These are phyloP conservation scores for Sisor rabdophorus DNA, from an alignment of 2,113 vertebrate genomes.

Conservation along the genomic window DNA sequence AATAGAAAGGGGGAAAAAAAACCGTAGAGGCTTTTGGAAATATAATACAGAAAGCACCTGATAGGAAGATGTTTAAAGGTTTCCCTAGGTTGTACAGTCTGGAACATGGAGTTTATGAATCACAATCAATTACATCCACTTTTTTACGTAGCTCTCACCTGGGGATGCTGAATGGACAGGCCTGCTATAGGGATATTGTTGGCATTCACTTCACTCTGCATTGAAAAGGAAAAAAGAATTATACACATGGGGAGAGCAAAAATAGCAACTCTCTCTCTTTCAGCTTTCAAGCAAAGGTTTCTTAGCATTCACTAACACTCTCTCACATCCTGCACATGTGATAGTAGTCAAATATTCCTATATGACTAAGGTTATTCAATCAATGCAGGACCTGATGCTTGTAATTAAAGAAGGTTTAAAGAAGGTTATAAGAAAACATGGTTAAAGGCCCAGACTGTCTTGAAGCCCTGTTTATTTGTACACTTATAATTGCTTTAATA, in stretches of 20 bases:
- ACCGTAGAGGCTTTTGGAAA: background rate
- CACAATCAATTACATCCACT: constrained; percentile 59
- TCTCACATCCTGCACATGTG: constrained; percentile 1
- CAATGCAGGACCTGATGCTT: constrained; percentile 26
- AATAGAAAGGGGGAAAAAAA: background rate
- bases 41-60: constrained; percentile 31
- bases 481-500: background rate
- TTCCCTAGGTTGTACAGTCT: constrained; percentile 45
- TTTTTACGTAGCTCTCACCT: constrained; percentile 64
- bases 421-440: constrained; percentile 33
- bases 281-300: constrained; percentile 5
- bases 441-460: constrained; percentile 1
- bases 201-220: constrained; percentile 71
- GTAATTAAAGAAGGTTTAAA: constrained; percentile 44
- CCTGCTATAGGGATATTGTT: constrained; percentile 75
- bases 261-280: constrained; percentile 6
- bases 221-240: constrained; percentile 44
- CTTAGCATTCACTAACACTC: background rate
- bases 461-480: constrained; percentile 4
- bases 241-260: constrained; percentile 3
- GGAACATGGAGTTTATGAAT: constrained; percentile 59
- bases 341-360: constrained; percentile 20
- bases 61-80: constrained; percentile 49
- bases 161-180: constrained; percentile 76
- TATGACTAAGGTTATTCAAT: constrained; percentile 45